Evolutionary conservation across 2,797 vertebrate species (phyloP).

Genomic region (Etheostoma perlongum): DNA sequence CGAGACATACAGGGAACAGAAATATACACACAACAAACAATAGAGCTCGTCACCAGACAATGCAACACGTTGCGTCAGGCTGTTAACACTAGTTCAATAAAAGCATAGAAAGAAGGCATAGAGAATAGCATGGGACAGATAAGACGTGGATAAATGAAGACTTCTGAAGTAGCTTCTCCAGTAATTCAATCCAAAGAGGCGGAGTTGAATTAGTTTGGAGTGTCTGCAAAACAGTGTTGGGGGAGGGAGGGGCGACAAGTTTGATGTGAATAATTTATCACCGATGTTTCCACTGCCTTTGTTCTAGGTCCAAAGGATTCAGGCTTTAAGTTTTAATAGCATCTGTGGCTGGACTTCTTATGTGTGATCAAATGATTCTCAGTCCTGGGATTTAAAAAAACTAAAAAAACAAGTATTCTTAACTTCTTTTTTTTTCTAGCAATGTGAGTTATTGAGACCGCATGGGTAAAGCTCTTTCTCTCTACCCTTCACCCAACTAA

Average conservation of each 20-base stretch:
- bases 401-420: constrained; percentile 60
- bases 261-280: constrained; percentile 86
- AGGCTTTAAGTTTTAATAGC: constrained; percentile 82
- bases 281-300: constrained; percentile 81
- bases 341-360: constrained; percentile 83
- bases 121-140: constrained; percentile 24
- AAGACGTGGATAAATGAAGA: constrained; percentile 44
- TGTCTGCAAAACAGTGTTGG: constrained; percentile 71
- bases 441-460: constrained; percentile 74
- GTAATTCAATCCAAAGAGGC: constrained; percentile 51
- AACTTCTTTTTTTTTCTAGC: constrained; percentile 59
- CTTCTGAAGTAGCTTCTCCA: constrained; percentile 48
- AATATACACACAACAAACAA: too few relatives aligned
- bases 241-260: constrained; percentile 71
- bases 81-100: constrained; percentile 10
- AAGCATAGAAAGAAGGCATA: neutral
- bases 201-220: constrained; percentile 71
- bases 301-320: constrained; percentile 83
- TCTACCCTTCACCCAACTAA: constrained; percentile 68
- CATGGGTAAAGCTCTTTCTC: constrained; percentile 67
- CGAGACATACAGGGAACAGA: too few relatives aligned
- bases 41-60: neutral
- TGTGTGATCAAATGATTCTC: constrained; percentile 84
- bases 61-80: constrained; percentile 5
- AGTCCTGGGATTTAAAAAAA: constrained; percentile 72